Evolutionary conservation across 2,797 vertebrate species (phyloP).

Genomic region (Thripadectes ignobilis): DNA sequence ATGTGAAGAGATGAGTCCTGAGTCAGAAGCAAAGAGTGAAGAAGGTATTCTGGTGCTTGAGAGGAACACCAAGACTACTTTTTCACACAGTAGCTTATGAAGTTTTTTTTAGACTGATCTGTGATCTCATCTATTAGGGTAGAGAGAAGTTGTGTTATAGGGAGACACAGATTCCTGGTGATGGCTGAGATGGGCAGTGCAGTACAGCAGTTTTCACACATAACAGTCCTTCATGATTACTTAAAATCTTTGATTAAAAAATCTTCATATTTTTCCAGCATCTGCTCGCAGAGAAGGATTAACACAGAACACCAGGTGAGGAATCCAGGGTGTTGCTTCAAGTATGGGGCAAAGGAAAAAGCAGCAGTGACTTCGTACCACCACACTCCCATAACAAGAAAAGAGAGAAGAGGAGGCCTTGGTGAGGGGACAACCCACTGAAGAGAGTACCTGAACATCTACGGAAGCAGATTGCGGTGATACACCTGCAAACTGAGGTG

Average conservation of each 20-base stretch:
- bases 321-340: background rate
- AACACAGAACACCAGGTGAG: slow-evolving; percentile 6
- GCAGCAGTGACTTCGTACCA: slow-evolving; percentile 18
- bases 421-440: background rate
- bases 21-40: background rate
- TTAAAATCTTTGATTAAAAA: background rate
- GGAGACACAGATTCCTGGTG: background rate
- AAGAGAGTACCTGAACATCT: background rate
- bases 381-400: slow-evolving; percentile 6
- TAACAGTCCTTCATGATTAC: background rate
- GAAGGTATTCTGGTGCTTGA: background rate
- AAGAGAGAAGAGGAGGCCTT: slow-evolving; percentile 32
- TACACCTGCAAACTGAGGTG: background rate
- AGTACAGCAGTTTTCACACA: background rate
- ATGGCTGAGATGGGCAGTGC: background rate
- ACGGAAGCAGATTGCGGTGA: background rate
- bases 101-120: background rate
- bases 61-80: background rate
- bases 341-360: background rate
- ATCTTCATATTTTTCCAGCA: slow-evolving; percentile 52
- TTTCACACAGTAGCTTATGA: background rate
- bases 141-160: background rate
- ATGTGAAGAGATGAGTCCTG: background rate
- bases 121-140: background rate
- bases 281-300: slow-evolving; percentile 53